Conservation (phyloP, 2,888 invertebrate genomes). For the Maniola hyperantus region DNA sequence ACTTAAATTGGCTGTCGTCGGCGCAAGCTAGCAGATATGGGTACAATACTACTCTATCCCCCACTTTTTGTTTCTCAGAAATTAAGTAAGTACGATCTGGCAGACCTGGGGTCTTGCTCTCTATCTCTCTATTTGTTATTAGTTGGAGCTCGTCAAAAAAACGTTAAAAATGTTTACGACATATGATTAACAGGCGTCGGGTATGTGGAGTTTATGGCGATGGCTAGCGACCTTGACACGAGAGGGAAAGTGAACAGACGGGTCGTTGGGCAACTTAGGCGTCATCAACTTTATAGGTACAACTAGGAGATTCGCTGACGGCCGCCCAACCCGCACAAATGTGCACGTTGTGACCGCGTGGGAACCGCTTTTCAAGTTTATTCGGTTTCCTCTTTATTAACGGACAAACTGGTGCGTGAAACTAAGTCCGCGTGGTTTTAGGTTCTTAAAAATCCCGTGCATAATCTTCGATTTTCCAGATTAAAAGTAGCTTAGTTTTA, state of each 20-base stretch:
- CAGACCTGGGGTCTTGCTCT: too few species aligned
- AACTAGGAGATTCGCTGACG: constrained; percentile 29
- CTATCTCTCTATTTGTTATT: background rate
- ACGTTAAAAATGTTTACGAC: constrained; percentile 32
- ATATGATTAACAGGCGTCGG: constrained; percentile 34
- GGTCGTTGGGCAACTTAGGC: constrained; percentile 65
- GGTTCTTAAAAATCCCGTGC: too few species aligned
- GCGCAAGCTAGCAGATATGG: too few species aligned
- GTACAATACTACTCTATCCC: too few species aligned
- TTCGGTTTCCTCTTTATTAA: background rate
- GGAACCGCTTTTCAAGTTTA: constrained; percentile 22
- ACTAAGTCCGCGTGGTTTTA: background rate
- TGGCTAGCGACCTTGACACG: constrained; percentile 74
- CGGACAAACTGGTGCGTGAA: background rate
- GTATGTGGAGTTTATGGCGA: constrained; percentile 51
- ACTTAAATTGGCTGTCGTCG: too few species aligned
- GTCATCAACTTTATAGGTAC: constrained; percentile 44
- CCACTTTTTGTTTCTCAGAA: too few species aligned
- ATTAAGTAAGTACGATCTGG: too few species aligned
- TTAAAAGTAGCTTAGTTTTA: too few species aligned
- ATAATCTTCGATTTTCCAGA: too few species aligned
- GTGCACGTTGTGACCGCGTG: constrained; percentile 15
- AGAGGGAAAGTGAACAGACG: constrained; percentile 76
- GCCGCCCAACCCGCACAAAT: constrained; percentile 5
- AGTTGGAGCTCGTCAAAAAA: constrained; percentile 14